phyloP scores from a whole-genome alignment of 2,113 vertebrate species.

The Cyprinus carpio region DNA sequence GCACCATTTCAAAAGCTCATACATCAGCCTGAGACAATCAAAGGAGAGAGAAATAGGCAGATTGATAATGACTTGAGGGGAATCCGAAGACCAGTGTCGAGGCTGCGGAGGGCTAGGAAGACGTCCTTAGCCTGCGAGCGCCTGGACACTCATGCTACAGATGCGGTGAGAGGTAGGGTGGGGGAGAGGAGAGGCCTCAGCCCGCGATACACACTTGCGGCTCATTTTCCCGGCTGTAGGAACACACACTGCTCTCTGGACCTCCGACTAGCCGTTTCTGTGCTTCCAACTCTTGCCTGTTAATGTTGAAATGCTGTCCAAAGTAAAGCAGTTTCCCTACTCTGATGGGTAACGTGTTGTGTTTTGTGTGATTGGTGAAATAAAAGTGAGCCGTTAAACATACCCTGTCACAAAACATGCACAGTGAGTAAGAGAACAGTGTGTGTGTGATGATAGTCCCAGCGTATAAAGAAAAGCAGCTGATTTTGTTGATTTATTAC shows the following conservation, averaged over 20 bases:
- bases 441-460: constrained; percentile 15
- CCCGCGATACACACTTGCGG: background rate
- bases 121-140: constrained; percentile 14
- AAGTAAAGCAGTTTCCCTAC: constrained; percentile 22
- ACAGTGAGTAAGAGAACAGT: constrained; percentile 61
- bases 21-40: constrained; percentile 35
- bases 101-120: background rate
- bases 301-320: background rate
- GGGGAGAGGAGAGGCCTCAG: constrained; percentile 16
- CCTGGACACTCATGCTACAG: constrained; percentile 38
- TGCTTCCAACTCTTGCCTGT: constrained; percentile 37
- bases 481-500: constrained; percentile 11
- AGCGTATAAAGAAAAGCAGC: constrained; percentile 51
- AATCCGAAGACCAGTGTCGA: background rate
- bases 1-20: constrained; percentile 70
- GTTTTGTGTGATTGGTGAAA: constrained; percentile 65
- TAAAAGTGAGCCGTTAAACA: constrained; percentile 59
- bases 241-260: background rate
- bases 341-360: constrained; percentile 27
- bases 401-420: constrained; percentile 78
- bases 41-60: constrained; percentile 28
- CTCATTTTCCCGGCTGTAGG: background rate
- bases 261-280: background rate
- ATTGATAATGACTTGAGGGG: background rate
- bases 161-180: constrained; percentile 46